Percentiles rank a stretch among this genome's conserved stretches.
Evolutionary conservation across 2,113 vertebrate species (phyloP).

Genomic region (Furnarius figulus): DNA sequence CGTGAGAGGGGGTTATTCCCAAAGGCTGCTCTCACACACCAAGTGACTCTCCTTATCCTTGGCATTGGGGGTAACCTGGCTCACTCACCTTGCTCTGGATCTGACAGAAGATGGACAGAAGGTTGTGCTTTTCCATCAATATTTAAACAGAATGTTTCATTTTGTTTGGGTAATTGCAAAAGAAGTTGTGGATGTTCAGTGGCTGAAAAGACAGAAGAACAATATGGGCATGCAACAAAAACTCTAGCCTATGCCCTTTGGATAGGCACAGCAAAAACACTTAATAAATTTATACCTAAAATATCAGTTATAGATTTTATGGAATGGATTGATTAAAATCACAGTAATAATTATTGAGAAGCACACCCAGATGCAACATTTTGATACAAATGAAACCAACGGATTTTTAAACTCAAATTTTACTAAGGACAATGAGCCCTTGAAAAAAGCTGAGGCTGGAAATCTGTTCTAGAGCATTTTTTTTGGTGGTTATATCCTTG

Average conservation of each 20-base stretch:
- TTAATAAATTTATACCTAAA: neutral
- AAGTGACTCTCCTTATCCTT: neutral
- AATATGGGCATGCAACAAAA: neutral
- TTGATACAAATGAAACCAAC: neutral
- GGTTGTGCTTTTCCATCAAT: neutral
- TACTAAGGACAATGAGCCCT: neutral
- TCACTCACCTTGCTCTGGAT: conserved; percentile 68
- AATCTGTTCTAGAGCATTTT: neutral
- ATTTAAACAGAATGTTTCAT: conserved; percentile 43
- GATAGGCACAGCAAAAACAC: neutral
- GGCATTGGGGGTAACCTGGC: fast-evolving
- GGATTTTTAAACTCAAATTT: neutral
- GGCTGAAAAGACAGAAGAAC: neutral
- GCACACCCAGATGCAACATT: neutral
- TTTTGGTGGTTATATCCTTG: fast-evolving
- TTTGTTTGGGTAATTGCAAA: conserved; percentile 22
- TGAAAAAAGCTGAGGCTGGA: neutral
- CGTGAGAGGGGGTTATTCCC: neutral
- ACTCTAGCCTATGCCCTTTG: neutral
- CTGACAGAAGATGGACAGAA: conserved; percentile 44
- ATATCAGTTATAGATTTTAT: neutral
- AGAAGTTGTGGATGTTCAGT: neutral
- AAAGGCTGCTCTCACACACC: neutral
- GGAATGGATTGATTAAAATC: neutral
- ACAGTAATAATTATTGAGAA: neutral